Percentiles rank a stretch among this genome's conserved stretches.
Evolutionary conservation across 1,140 invertebrate genomes (phyloP).

Genomic region (Drosophila obscura): DNA sequence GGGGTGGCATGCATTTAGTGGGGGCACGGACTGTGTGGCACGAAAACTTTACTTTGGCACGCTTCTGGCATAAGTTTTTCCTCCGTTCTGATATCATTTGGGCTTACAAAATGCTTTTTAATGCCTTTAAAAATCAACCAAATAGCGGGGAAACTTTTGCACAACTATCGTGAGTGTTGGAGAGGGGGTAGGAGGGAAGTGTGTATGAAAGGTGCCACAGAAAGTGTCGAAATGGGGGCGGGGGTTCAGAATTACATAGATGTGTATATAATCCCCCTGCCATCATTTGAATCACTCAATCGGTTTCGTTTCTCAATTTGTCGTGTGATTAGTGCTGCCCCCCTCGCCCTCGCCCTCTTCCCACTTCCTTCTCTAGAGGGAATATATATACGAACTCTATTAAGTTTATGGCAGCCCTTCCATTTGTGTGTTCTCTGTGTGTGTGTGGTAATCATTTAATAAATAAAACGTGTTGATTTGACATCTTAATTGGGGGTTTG

Average conservation of each 20-base stretch:
- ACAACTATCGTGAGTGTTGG: not conserved
- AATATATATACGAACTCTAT: constrained; percentile 23
- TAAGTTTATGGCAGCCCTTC: constrained; percentile 49
- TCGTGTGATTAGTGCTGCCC: constrained; percentile 45
- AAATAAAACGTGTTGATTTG: constrained; percentile 76
- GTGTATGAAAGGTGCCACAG: no score
- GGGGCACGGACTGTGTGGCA: constrained; percentile 24
- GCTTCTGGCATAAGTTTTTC: not conserved
- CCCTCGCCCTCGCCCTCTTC: not conserved
- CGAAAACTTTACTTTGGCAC: constrained; percentile 45
- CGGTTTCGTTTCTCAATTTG: constrained; percentile 58
- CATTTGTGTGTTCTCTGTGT: constrained; percentile 42
- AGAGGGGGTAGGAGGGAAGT: no score
- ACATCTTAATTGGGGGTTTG: constrained; percentile 77
- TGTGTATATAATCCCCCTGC: constrained; percentile 30
- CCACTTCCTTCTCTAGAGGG: not conserved
- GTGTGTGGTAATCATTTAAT: constrained; percentile 78
- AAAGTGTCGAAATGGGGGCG: not conserved
- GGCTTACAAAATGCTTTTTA: constrained; percentile 51
- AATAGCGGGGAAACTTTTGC: not conserved
- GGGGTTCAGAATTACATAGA: constrained; percentile 9
- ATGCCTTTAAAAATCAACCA: constrained; percentile 32
- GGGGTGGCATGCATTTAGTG: not conserved
- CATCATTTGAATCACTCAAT: constrained; percentile 21
- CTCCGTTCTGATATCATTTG: constrained; percentile 16